Conservation (phyloP, 2,797 vertebrate genomes). For the Prunella strophiata region DNA sequence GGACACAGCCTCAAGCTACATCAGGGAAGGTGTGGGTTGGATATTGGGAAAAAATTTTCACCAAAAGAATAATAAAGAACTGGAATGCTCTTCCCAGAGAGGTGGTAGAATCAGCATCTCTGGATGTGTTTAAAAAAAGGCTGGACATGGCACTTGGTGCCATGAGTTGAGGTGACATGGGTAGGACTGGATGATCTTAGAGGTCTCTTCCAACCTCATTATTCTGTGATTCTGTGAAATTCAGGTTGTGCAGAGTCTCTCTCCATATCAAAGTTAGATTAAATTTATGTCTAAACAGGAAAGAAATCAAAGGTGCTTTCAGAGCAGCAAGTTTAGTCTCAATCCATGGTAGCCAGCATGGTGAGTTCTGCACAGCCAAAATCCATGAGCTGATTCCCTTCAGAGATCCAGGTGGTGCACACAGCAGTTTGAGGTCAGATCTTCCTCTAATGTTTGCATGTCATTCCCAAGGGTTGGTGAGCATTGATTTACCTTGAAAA, state of each 20-base stretch:
- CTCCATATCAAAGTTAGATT: background rate
- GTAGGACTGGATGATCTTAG: too few relatives aligned
- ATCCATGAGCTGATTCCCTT: background rate
- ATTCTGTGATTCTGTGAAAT: background rate
- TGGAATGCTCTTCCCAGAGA: too few relatives aligned
- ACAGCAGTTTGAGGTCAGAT: rapidly evolving
- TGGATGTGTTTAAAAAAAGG: too few relatives aligned
- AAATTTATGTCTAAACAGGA: background rate
- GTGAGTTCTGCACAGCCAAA: background rate
- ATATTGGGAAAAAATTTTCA: too few relatives aligned
- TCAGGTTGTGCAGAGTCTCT: background rate
- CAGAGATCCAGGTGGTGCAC: background rate
- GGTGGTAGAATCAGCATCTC: too few relatives aligned
- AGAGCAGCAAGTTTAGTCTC: background rate
- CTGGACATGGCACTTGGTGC: too few relatives aligned
- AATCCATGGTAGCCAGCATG: rapidly evolving
- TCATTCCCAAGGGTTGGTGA: background rate
- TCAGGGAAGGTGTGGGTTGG: too few relatives aligned
- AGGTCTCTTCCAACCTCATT: too few relatives aligned
- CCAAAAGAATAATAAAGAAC: too few relatives aligned
- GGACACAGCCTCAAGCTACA: too few relatives aligned
- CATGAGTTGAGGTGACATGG: too few relatives aligned
- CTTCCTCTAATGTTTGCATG: background rate
- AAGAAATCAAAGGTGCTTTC: background rate
- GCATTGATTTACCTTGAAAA: background rate